These are phyloP conservation scores for Lochmaea capreae DNA, from an alignment of 2,888 invertebrate genomes.

Conservation along the genomic window DNA sequence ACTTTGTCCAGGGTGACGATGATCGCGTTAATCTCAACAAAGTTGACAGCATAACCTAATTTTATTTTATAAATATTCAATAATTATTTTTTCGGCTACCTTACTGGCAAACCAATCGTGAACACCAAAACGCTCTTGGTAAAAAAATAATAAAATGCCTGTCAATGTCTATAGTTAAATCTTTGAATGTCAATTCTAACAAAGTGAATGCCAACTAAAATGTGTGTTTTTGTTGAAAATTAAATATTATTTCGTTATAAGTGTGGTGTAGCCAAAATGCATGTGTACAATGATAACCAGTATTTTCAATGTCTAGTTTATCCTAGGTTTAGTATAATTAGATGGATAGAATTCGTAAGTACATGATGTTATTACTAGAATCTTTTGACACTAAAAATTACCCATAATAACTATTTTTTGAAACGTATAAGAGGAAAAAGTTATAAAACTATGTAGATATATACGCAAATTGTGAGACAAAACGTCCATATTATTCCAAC, in stretches of 20 bases:
- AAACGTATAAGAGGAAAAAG: background rate
- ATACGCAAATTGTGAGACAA: too few species aligned
- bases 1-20: background rate
- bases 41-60: too few species aligned
- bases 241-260: slow-evolving; percentile 5
- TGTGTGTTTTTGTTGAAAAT: slow-evolving; percentile 7
- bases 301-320: slow-evolving; percentile 5
- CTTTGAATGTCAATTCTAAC: slow-evolving; percentile 8
- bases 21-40: too few species aligned
- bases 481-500: too few species aligned
- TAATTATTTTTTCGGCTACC: too few species aligned
- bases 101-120: too few species aligned
- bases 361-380: background rate
- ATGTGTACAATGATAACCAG: slow-evolving; percentile 5
- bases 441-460: too few species aligned
- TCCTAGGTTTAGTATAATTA: slow-evolving; percentile 17
- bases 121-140: background rate
- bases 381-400: background rate
- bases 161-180: background rate
- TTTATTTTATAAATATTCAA: too few species aligned
- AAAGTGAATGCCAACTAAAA: slow-evolving; percentile 10
- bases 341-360: slow-evolving; percentile 19
- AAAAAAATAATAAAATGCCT: background rate
- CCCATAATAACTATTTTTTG: background rate
- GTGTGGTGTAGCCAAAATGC: background rate